phyloP scores from a whole-genome alignment of 2,888 invertebrate genomes.

The Antitype chi region DNA sequence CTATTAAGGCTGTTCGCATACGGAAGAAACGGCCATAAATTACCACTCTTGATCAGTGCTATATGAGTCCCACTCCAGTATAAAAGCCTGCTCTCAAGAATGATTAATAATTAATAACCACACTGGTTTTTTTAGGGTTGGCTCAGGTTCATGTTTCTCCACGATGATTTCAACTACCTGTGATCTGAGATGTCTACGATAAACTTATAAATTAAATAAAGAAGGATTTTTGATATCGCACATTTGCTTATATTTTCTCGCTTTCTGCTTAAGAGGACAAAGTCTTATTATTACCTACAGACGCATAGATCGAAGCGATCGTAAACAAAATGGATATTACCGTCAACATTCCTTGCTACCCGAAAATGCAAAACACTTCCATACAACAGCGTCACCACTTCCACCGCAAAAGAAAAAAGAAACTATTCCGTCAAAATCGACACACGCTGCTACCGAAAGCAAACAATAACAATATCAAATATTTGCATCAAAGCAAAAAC shows the following conservation, averaged over 20 bases:
- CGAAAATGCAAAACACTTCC: slow-evolving; percentile 28
- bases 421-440: slow-evolving; percentile 41
- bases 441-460: slow-evolving; percentile 29
- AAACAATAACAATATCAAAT: slow-evolving; percentile 62
- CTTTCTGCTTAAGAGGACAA: background rate
- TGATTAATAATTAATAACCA: background rate
- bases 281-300: background rate
- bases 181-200: background rate
- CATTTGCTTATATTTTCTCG: background rate
- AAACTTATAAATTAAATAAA: background rate
- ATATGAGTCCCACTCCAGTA: background rate
- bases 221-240: background rate
- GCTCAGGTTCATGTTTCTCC: background rate
- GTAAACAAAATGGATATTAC: background rate
- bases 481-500: slow-evolving; percentile 66
- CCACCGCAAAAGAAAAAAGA: slow-evolving; percentile 8
- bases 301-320: background rate
- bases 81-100: too few species aligned
- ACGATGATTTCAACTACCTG: background rate
- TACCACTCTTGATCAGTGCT: background rate
- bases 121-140: background rate
- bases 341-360: background rate
- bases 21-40: background rate
- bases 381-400: background rate
- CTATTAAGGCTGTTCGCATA: background rate